These are phyloP conservation scores for Cryptomyrus ogoouensis DNA, from an alignment of 2,113 vertebrate genomes.

Conservation along the genomic window DNA sequence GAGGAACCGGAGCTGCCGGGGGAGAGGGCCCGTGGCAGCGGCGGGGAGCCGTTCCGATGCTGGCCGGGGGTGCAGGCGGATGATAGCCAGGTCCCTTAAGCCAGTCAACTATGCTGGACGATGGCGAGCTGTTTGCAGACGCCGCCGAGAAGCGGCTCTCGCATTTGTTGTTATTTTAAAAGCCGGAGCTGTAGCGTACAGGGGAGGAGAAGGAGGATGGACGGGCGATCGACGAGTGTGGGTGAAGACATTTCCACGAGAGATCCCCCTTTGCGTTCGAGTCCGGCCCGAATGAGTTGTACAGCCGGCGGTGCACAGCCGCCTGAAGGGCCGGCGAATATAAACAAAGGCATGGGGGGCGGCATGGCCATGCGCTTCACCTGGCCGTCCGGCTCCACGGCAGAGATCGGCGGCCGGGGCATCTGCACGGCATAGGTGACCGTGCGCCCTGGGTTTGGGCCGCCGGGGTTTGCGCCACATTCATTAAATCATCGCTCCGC, in stretches of 20 bases:
- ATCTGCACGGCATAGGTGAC: neutral
- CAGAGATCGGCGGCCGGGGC: neutral
- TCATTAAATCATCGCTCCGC: neutral
- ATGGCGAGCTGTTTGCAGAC: neutral
- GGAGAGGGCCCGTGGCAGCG: conserved; percentile 8
- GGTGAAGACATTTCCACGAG: neutral
- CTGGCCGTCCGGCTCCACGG: neutral
- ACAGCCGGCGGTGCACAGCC: neutral
- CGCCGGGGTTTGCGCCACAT: neutral
- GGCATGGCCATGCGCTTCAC: conserved; percentile 7
- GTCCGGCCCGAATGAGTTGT: neutral
- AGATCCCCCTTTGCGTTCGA: neutral
- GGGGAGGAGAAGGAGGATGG: neutral
- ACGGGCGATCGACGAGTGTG: neutral
- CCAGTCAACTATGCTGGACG: neutral
- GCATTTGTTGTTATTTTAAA: neutral
- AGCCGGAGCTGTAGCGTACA: neutral
- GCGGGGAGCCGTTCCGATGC: neutral
- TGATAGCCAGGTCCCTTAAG: neutral
- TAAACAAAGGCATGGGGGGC: conserved; percentile 17
- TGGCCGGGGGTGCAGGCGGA: neutral
- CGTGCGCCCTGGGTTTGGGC: neutral
- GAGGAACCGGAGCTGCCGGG: neutral
- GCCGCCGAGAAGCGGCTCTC: neutral
- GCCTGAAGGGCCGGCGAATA: neutral